Evolutionary conservation across 2,888 invertebrate species (phyloP).

Genomic region (Plebejus melissa): DNA sequence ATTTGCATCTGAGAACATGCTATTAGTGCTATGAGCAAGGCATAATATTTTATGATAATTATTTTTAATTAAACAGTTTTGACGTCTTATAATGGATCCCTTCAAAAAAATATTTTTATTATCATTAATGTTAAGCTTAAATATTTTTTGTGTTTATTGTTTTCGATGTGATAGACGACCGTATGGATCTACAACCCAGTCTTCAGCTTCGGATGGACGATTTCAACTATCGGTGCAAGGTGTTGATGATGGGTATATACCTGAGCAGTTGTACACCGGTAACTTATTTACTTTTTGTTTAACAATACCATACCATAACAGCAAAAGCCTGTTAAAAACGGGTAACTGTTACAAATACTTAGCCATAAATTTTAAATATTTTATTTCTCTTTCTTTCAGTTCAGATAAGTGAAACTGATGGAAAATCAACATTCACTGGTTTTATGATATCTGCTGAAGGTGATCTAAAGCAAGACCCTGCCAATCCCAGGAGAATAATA

Average conservation of each 20-base stretch:
- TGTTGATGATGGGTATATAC: slow-evolving; percentile 56
- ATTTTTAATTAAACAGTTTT: not conserved
- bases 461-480: slow-evolving; percentile 56
- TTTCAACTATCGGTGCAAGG: slow-evolving; percentile 52
- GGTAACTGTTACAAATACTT: not conserved
- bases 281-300: not conserved
- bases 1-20: not conserved
- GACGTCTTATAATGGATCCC: not conserved
- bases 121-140: not conserved
- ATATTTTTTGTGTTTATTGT: slow-evolving; percentile 33
- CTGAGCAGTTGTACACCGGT: slow-evolving; percentile 66
- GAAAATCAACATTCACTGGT: slow-evolving; percentile 54
- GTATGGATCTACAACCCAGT: slow-evolving; percentile 55
- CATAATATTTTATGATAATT: not conserved
- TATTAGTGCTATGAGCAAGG: not conserved
- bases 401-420: slow-evolving; percentile 57
- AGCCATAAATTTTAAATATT: not conserved
- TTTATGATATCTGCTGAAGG: slow-evolving; percentile 71
- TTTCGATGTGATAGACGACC: slow-evolving; percentile 66
- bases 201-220: slow-evolving; percentile 61
- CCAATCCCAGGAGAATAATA: slow-evolving; percentile 54
- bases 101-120: not conserved
- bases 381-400: slow-evolving; percentile 44
- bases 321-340: not conserved
- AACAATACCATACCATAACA: not conserved